Percentiles rank a stretch among this genome's conserved stretches.
Conservation (phyloP, 2,797 vertebrate genomes). For the Acomys russatus region DNA sequence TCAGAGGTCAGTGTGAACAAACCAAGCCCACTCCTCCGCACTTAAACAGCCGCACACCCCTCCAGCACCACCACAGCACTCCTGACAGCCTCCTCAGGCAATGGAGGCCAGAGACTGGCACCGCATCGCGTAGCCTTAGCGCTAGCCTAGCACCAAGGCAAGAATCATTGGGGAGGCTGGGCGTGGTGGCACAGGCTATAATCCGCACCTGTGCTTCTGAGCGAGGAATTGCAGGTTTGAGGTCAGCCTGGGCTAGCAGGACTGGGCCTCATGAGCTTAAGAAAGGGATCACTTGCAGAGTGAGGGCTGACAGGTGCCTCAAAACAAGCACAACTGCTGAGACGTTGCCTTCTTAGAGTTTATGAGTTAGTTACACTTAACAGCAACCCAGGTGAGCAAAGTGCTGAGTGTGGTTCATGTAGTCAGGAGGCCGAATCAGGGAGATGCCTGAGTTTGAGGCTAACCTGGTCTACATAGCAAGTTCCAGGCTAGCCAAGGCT, state of each 20-base stretch:
- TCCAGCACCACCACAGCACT: neutral
- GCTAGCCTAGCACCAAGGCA: neutral
- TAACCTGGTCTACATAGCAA: neutral
- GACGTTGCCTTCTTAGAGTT: neutral
- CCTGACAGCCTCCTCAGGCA: neutral
- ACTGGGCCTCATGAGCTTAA: neutral
- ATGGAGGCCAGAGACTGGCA: neutral
- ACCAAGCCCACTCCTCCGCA: neutral
- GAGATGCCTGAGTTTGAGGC: neutral
- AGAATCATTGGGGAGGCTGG: neutral
- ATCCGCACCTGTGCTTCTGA: neutral
- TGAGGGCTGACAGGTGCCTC: conserved; percentile 5
- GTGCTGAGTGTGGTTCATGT: too few relatives aligned
- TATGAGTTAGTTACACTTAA: neutral
- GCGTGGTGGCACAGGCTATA: neutral
- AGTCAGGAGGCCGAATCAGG: neutral
- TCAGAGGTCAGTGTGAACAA: neutral
- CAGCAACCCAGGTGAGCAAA: conserved; percentile 12
- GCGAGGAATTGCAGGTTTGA: neutral
- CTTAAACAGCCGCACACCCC: neutral
- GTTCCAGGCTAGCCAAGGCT: neutral
- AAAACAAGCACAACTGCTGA: neutral
- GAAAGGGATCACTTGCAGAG: conserved; percentile 8
- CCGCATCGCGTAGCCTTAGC: neutral
- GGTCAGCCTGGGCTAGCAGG: neutral